Base-by-base conservation (phyloP, 2,888 invertebrate species). In the Xestoiulus laeticollis region DNA sequence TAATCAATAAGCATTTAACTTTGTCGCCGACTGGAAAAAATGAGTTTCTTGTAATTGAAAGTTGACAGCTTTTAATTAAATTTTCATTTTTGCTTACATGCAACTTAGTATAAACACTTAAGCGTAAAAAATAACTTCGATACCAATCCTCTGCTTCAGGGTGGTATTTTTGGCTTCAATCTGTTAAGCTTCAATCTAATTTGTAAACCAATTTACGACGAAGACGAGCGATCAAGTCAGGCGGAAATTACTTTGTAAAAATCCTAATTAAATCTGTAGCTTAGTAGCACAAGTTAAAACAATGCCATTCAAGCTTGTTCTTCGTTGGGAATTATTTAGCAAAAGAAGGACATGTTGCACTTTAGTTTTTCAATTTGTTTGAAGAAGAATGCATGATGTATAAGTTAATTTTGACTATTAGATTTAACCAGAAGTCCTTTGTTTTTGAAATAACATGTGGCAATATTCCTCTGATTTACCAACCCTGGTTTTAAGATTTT, bases 121-220 rank as follows among this genome's bases (percentile, higher is more conserved):
- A 78, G 68, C 8, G 26, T 8, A 78, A 22, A 26, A 68, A 68
- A 68, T 1, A 26, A 10, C 26, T 26, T 26, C 30, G n/a, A 78
- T 78, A 14, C 14, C 78, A 30, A 10, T 78, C 26, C 78, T 30
- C 78, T 30, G 4, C 8, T 30, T 5, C 26, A 78, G 78, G 4
- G 10, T 78, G n/a, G 78, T 12, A 78, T 30, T 78, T 78, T 78
- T 14, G 5, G 78, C 26, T 78, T 78, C 10, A 30, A 78, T 78
- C 78, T 26, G 78, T 78, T 30, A 78, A 78, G 78, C 14, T 26
- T 30, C 78, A 8, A 78, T 78, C 78, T 78, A 78, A 78, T 78
- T 78, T 30, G 78, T 78, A 78, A 78, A 30, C 78, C 78, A 22
- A 30, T 78, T 78, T 30, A 26, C 22, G 8, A 68, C 68, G 22